Percentiles rank a stretch among this genome's conserved stretches.
Evolutionary conservation across 2,113 vertebrate genomes (phyloP).

Genomic region (Saguinus imperator): DNA sequence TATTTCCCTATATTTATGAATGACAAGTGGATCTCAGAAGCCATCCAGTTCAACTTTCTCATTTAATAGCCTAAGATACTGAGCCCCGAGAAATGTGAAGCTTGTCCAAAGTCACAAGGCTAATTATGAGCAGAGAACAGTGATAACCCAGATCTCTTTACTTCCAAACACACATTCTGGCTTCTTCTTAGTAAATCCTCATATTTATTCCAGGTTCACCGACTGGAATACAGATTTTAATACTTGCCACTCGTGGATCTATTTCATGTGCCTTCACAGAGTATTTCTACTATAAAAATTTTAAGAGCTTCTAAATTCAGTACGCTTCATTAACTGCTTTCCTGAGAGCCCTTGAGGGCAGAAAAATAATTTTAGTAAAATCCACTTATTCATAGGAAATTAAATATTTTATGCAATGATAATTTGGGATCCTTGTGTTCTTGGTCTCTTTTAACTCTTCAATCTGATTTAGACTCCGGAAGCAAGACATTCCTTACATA

Average conservation of each 20-base stretch:
- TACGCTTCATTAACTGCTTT: conserved; percentile 71
- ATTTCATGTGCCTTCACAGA: conserved; percentile 36
- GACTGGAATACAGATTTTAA: not conserved
- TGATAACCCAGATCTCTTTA: not conserved
- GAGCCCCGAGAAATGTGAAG: not conserved
- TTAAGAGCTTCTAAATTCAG: conserved; percentile 77
- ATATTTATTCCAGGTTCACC: not conserved
- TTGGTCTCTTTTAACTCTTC: conserved; percentile 75
- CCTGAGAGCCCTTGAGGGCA: conserved; percentile 58
- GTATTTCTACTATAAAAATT: conserved; percentile 73
- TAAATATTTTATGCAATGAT: conserved; percentile 78
- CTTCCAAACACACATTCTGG: not conserved
- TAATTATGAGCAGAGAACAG: not conserved
- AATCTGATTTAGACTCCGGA: conserved; percentile 59
- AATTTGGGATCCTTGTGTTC: conserved; percentile 77
- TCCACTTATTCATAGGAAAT: conserved; percentile 78
- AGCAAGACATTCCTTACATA: conserved; percentile 69
- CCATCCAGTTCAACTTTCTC: not conserved
- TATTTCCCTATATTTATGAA: not conserved
- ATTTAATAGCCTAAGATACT: not conserved
- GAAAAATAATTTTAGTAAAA: conserved; percentile 80
- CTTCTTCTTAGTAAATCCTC: not conserved
- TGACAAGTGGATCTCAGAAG: not conserved
- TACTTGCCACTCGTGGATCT: not conserved
- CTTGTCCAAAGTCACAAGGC: no score